phyloP scores from a whole-genome alignment of 2,797 vertebrate genomes.

The Remorina albescens region DNA sequence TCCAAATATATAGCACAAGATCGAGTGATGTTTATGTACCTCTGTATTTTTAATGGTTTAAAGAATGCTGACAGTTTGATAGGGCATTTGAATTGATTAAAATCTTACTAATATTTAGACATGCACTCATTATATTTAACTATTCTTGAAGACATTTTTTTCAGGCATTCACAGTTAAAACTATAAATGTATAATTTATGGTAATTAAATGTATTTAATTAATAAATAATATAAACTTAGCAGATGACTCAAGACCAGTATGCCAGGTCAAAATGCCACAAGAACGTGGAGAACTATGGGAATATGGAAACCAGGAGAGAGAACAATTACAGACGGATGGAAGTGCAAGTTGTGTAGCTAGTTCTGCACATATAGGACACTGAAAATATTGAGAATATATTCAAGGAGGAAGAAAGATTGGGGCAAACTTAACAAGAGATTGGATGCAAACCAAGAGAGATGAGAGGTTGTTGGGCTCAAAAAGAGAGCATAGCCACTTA shows the following conservation, averaged over 20 bases:
- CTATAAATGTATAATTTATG: too few species aligned
- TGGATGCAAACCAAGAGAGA: background rate
- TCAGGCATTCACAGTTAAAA: too few species aligned
- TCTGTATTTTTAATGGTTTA: too few species aligned
- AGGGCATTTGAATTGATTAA: too few species aligned
- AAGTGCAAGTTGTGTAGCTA: background rate
- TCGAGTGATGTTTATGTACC: too few species aligned
- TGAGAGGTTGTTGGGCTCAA: conserved; percentile 14
- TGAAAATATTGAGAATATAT: background rate
- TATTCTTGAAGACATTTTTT: too few species aligned
- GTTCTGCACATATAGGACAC: background rate
- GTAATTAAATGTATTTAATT: conserved; percentile 4
- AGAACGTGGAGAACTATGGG: background rate
- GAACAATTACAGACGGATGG: background rate
- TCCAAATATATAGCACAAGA: too few species aligned
- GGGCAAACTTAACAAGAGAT: background rate
- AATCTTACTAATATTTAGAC: too few species aligned
- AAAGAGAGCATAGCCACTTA: conserved; percentile 29
- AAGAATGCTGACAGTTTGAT: too few species aligned
- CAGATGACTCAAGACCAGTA: conserved; percentile 18
- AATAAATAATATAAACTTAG: conserved; percentile 45
- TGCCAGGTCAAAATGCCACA: conserved; percentile 21
- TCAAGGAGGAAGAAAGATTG: background rate
- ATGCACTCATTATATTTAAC: too few species aligned
- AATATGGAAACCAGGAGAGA: background rate